A percentile compares a stretch with the other conserved stretches of the same genome.
These are phyloP conservation scores for Drosophila limbata DNA, from an alignment of 2,888 invertebrate genomes.

Conservation along the genomic window DNA sequence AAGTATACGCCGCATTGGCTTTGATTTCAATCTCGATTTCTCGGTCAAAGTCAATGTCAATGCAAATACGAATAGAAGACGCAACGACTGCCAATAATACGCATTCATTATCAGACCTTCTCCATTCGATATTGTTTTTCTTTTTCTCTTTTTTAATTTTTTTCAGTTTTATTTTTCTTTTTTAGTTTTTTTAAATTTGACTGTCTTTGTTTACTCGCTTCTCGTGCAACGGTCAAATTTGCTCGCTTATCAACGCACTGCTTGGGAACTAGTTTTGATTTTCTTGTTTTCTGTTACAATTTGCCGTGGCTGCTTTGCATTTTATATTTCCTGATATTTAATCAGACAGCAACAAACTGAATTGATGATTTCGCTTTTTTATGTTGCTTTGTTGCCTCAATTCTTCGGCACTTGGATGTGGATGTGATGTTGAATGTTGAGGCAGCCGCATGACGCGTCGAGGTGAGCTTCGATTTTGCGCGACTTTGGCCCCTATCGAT, in stretches of 20 bases:
- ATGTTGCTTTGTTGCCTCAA: slow-evolving; percentile 23
- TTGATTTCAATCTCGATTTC: slow-evolving; percentile 68
- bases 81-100: slow-evolving; percentile 29
- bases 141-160: slow-evolving; percentile 22
- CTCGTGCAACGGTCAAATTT: slow-evolving; percentile 62
- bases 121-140: slow-evolving; percentile 17
- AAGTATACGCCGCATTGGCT: slow-evolving; percentile 67
- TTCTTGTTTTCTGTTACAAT: slow-evolving; percentile 64
- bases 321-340: slow-evolving; percentile 76
- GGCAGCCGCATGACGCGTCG: slow-evolving; percentile 38
- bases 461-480: slow-evolving; percentile 62
- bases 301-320: slow-evolving; percentile 70
- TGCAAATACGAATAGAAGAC: slow-evolving; percentile 67
- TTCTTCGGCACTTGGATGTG: slow-evolving; percentile 11
- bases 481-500: slow-evolving; percentile 73
- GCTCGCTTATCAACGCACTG: slow-evolving; percentile 50
- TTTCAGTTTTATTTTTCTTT: slow-evolving; percentile 1
- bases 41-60: slow-evolving; percentile 84
- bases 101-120: slow-evolving; percentile 45
- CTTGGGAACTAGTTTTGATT: slow-evolving; percentile 62
- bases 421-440: slow-evolving; percentile 5
- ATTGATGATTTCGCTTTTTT: slow-evolving; percentile 32
- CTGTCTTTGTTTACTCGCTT: slow-evolving; percentile 26
- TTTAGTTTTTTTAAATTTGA: neutral
- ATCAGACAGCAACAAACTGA: slow-evolving; percentile 52